A percentile compares a stretch with the other conserved stretches of the same genome.
Evolutionary conservation across 1,140 invertebrate genomes (phyloP).

Genomic region (Solenopsis fugax): DNA sequence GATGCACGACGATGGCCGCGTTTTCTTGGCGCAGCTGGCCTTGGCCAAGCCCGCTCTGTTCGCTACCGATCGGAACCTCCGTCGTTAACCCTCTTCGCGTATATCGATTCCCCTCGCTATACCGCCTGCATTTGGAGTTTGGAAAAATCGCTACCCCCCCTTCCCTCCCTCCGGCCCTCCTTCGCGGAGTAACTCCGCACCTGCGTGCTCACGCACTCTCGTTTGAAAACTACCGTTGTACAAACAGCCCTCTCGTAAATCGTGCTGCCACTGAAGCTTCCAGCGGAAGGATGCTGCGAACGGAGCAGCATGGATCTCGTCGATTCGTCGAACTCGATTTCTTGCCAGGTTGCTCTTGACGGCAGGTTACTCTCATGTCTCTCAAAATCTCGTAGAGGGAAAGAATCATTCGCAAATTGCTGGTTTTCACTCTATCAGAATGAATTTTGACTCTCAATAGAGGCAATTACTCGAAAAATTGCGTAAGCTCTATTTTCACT

Average conservation of each 20-base stretch:
- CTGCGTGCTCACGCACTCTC: slow-evolving; percentile 21
- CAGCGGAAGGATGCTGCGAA: background rate
- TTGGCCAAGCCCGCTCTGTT: slow-evolving; percentile 25
- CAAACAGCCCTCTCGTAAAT: slow-evolving; percentile 19
- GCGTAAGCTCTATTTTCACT: too few species aligned
- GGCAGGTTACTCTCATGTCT: background rate
- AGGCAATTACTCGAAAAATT: too few species aligned
- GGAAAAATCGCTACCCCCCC: slow-evolving; percentile 24
- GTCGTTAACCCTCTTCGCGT: slow-evolving; percentile 35
- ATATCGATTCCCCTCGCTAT: slow-evolving; percentile 7
- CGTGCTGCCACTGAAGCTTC: background rate
- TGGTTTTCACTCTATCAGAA: too few species aligned
- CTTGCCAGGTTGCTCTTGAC: background rate
- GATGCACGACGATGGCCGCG: slow-evolving; percentile 43
- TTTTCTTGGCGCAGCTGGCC: slow-evolving; percentile 53
- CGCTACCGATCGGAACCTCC: slow-evolving; percentile 30
- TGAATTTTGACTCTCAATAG: too few species aligned
- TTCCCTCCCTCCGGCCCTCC: background rate
- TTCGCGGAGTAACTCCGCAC: background rate
- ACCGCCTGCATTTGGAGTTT: slow-evolving; percentile 21
- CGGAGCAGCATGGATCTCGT: too few species aligned
- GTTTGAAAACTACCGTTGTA: slow-evolving; percentile 16
- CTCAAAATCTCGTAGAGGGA: too few species aligned
- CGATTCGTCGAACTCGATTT: background rate
- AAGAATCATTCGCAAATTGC: too few species aligned